These are phyloP conservation scores for Pangasianodon gigas DNA, from an alignment of 2,113 vertebrate species.

Conservation along the genomic window DNA sequence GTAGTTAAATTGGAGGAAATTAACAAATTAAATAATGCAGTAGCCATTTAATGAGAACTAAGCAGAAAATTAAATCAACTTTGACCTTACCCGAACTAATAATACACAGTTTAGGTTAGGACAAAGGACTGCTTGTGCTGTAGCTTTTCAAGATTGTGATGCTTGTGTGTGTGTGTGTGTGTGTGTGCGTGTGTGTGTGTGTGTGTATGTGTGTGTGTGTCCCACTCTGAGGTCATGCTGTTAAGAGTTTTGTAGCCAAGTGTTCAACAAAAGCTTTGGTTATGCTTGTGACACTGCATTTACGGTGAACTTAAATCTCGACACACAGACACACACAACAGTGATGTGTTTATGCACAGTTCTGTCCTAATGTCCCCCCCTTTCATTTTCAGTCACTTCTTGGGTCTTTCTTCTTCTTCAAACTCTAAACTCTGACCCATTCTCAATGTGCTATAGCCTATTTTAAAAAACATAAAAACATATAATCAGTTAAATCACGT, in stretches of 20 bases:
- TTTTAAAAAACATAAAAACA: background rate
- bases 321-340: background rate
- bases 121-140: conserved; percentile 72
- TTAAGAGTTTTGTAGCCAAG: background rate
- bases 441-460: background rate
- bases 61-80: conserved; percentile 80
- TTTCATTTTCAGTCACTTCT: background rate
- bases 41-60: conserved; percentile 79
- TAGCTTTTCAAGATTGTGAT: conserved; percentile 43
- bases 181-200: conserved; percentile 31
- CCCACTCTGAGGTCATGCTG: conserved; percentile 7
- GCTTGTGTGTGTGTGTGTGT: conserved; percentile 17
- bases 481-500: background rate
- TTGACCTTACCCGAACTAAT: conserved; percentile 76
- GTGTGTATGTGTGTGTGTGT: conserved; percentile 10
- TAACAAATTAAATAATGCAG: conserved; percentile 83
- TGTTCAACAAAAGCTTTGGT: conserved; percentile 16
- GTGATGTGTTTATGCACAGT: background rate
- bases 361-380: background rate
- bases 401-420: background rate
- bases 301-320: background rate
- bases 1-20: conserved; percentile 79
- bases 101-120: conserved; percentile 63
- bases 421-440: background rate
- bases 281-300: conserved; percentile 11